Base-by-base conservation (phyloP, 2,888 invertebrate genomes). In the Coremacera marginata region DNA sequence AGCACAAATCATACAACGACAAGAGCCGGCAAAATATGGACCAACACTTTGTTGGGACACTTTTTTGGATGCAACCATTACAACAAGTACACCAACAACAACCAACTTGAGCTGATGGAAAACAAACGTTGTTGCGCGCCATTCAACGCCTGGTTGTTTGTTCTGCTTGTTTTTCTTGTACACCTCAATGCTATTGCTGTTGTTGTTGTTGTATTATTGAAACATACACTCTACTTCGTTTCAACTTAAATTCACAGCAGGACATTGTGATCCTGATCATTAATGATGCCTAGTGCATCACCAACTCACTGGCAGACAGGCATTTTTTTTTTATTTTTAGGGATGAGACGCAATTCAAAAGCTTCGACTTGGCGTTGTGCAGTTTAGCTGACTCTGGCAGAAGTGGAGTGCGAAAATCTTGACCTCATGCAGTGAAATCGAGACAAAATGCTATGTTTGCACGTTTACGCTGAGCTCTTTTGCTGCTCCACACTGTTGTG, bases 221-320 rank as follows among this genome's bases (percentile, higher is more conserved):
- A 62, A 49, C 27, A 62, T 25, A 73, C 27, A 44, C 49, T 25
- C 25, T 63, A 51, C 19, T 63, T 22, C 37, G 55, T 71, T 77
- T 77, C 73, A 77, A 77, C 73, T 73, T 77, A 77, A 77, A 77
- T 77, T 77, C 77, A 55, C 77, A 73, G 77, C 77, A 77, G 77
- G 77, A 72, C 68, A 72, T 52, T 62, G n/a, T 77, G 77, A 77
- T 77, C 77, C 72, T 72, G 72, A 77, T 73, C 70, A 68, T 73
- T 77, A 72, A 77, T 77, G 77, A 73, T 77, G 77, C 52, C 74
- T 74, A 34, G 55, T 74, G 55, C 52, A 34, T 60, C 57, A 60
- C 71, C 49, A 34, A 5, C 51, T 14, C 68, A 55, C 44, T 44
- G 44, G 44, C 44, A 44, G 44, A 11, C 11, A 11, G 44, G 44